These are phyloP conservation scores for Callipepla californica DNA, from an alignment of 2,113 vertebrate genomes.

Conservation along the genomic window DNA sequence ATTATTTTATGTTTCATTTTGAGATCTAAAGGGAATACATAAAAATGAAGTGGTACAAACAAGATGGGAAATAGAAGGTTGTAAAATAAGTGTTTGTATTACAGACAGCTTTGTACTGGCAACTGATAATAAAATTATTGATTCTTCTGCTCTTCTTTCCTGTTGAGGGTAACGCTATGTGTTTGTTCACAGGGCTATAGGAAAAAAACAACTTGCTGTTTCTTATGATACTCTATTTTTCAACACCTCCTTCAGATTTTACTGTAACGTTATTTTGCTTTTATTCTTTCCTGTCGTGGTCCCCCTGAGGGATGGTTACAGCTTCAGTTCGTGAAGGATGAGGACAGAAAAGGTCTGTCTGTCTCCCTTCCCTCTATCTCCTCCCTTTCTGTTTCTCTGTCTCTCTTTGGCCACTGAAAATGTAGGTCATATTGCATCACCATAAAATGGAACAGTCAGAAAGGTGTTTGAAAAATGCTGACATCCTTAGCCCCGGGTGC, in stretches of 20 bases:
- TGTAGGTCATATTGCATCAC: constrained; percentile 87
- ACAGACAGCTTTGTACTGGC: constrained; percentile 8
- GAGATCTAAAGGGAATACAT: constrained; percentile 18
- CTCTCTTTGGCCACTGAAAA: constrained; percentile 81
- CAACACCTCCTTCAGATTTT: constrained; percentile 45
- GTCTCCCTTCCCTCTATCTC: constrained; percentile 65
- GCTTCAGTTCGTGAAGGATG: constrained; percentile 74
- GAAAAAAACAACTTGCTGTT: constrained; percentile 10
- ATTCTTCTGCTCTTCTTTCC: constrained; percentile 31
- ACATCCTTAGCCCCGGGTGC: constrained; percentile 77
- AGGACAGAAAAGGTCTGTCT: constrained; percentile 76
- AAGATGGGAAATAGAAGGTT: background rate
- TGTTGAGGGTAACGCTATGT: constrained; percentile 10
- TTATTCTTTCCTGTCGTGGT: constrained; percentile 55
- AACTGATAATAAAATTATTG: constrained; percentile 42
- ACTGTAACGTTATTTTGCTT: constrained; percentile 43
- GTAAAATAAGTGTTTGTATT: constrained; percentile 33
- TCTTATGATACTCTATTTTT: background rate
- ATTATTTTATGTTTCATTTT: constrained; percentile 10
- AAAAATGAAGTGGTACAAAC: background rate
- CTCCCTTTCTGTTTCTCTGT: constrained; percentile 68
- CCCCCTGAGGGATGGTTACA: constrained; percentile 67
- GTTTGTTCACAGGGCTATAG: constrained; percentile 48
- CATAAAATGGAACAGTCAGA: constrained; percentile 75
- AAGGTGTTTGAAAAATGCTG: constrained; percentile 81